Conservation (phyloP, 2,797 vertebrate genomes). For the Anabas testudineus region DNA sequence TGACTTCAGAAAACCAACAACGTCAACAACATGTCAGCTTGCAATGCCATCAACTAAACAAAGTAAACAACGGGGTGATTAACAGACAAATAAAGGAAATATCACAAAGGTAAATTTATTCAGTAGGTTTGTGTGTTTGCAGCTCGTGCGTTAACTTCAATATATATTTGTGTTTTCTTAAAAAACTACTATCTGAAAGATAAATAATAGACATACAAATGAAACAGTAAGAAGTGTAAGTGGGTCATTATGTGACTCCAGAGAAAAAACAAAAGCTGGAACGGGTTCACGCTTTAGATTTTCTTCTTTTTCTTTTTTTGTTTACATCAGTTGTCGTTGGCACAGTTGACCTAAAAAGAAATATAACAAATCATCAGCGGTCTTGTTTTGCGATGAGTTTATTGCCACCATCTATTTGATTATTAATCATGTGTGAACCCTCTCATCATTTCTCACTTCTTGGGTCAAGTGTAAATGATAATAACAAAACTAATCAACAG, state of each 20-base stretch:
- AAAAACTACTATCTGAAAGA: constrained; percentile 58
- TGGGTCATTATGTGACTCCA: constrained; percentile 77
- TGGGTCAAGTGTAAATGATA: constrained; percentile 73
- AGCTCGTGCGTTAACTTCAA: constrained; percentile 23
- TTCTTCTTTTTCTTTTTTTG: constrained; percentile 26
- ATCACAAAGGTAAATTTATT: constrained; percentile 25
- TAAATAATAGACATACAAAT: constrained; percentile 67
- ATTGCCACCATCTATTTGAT: constrained; percentile 63
- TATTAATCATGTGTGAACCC: constrained; percentile 66
- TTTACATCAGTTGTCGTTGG: constrained; percentile 68
- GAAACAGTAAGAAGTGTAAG: constrained; percentile 58
- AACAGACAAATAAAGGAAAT: constrained; percentile 53
- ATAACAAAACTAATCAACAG: constrained; percentile 63
- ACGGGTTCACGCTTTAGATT: constrained; percentile 48
- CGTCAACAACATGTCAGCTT: constrained; percentile 67
- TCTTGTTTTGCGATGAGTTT: constrained; percentile 56
- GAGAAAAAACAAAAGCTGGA: constrained; percentile 67
- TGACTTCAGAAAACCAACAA: constrained; percentile 66
- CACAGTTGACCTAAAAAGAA: constrained; percentile 74
- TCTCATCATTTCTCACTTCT: constrained; percentile 57
- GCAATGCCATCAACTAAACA: constrained; percentile 61
- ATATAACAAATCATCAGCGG: constrained; percentile 62
- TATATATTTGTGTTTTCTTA: constrained; percentile 37
- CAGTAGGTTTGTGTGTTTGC: constrained; percentile 6
- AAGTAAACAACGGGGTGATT: constrained; percentile 68